These are phyloP conservation scores for Odontocerum albicorne DNA, from an alignment of 2,888 invertebrate genomes.

Conservation along the genomic window DNA sequence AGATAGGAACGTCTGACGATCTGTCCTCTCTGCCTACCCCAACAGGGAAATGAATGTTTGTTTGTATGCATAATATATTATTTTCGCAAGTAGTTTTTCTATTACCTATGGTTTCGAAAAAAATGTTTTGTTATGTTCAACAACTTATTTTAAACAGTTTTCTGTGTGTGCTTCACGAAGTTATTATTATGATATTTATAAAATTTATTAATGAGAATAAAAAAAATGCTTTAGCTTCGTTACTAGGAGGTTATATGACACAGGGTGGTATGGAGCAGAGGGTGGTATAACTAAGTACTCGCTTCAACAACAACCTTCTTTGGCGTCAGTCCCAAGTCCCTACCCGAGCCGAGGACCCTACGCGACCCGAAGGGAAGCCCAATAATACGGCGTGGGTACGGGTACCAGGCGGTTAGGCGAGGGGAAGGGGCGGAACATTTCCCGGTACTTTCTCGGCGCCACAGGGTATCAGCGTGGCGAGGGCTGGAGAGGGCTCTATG, in stretches of 20 bases:
- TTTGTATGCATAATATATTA: too few species aligned
- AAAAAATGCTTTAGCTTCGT: background rate
- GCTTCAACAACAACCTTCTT: constrained; percentile 27
- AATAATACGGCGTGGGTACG: constrained; percentile 31
- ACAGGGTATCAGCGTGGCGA: constrained; percentile 5
- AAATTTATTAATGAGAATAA: background rate
- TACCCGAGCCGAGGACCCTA: constrained; percentile 25
- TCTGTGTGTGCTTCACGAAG: too few species aligned
- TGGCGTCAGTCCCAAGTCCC: constrained; percentile 30
- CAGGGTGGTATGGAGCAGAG: constrained; percentile 7
- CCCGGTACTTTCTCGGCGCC: constrained; percentile 7
- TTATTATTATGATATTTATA: too few species aligned
- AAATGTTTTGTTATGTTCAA: too few species aligned
- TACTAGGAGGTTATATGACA: constrained; percentile 2
- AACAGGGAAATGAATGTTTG: too few species aligned
- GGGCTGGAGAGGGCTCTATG: background rate
- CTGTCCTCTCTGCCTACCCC: too few species aligned
- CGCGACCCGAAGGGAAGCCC: constrained; percentile 33
- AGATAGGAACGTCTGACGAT: too few species aligned
- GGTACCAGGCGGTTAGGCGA: constrained; percentile 22
- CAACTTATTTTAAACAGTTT: too few species aligned
- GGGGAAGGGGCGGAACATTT: constrained; percentile 9
- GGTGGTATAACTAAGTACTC: constrained; percentile 23
- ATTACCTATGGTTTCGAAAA: too few species aligned
- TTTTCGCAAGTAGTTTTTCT: too few species aligned